A percentile compares a stretch with the other conserved stretches of the same genome.
These are phyloP conservation scores for Olivierus martensii DNA, from an alignment of 1,140 invertebrate species.

Conservation along the genomic window DNA sequence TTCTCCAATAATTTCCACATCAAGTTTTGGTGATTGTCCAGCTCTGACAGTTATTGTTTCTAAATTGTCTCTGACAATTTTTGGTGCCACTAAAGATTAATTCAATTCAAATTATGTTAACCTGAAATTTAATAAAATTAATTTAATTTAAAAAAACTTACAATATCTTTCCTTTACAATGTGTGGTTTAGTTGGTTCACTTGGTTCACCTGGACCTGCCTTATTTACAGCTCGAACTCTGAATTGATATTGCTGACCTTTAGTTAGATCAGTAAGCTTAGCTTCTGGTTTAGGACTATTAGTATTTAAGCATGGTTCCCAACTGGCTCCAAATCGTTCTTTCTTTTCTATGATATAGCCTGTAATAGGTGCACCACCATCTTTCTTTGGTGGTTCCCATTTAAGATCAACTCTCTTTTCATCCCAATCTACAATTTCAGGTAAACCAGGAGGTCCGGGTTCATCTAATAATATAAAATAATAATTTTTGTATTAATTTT, in stretches of 20 bases:
- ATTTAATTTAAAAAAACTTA: too few relatives aligned
- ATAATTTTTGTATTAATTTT: neutral
- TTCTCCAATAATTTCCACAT: slow-evolving; percentile 89
- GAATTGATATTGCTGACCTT: slow-evolving; percentile 88
- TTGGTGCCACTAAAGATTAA: slow-evolving; percentile 64
- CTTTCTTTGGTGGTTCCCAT: slow-evolving; percentile 78
- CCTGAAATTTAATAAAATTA: too few relatives aligned
- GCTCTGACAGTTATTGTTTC: slow-evolving; percentile 76
- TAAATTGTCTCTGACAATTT: slow-evolving; percentile 82
- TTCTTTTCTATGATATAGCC: slow-evolving; percentile 96
- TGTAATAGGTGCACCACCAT: slow-evolving; percentile 86
- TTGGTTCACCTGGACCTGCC: slow-evolving; percentile 78
- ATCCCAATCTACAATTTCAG: slow-evolving; percentile 84
- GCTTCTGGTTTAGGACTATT: slow-evolving; percentile 63
- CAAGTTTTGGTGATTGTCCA: slow-evolving; percentile 77
- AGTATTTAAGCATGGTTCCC: slow-evolving; percentile 58
- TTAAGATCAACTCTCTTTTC: slow-evolving; percentile 81
- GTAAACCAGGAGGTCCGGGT: slow-evolving; percentile 73
- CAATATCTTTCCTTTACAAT: slow-evolving; percentile 75
- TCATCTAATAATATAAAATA: slow-evolving; percentile 40
- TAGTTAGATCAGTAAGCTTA: slow-evolving; percentile 62
- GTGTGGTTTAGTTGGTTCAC: slow-evolving; percentile 74
- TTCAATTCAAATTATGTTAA: too few relatives aligned
- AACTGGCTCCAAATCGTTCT: slow-evolving; percentile 71
- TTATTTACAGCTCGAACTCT: slow-evolving; percentile 85